Conservation (phyloP, 2,797 vertebrate species). For the Ctenopoma kingsleyae region DNA sequence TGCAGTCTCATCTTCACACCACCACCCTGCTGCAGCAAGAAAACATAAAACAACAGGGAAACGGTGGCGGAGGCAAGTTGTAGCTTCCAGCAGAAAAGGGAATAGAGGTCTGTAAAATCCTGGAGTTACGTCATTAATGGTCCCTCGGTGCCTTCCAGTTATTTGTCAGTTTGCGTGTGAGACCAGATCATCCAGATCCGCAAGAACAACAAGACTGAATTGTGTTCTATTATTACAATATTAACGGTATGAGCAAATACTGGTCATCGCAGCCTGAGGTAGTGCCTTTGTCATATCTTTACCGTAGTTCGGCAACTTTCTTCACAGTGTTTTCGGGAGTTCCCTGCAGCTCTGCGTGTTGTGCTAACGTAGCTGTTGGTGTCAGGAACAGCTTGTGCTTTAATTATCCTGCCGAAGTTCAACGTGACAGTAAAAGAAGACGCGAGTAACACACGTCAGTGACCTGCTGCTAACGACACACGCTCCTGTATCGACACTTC, state of each 20-base stretch:
- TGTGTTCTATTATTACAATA: neutral
- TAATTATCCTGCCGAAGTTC: neutral
- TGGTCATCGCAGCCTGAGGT: too few relatives aligned
- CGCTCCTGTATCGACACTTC: neutral
- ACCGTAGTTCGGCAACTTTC: neutral
- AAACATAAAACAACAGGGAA: neutral
- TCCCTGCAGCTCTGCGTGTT: conserved; percentile 18
- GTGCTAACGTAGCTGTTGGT: conserved; percentile 39
- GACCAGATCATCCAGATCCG: neutral
- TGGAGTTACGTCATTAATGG: neutral
- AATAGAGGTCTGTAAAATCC: conserved; percentile 1
- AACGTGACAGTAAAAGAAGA: neutral
- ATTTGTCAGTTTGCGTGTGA: neutral
- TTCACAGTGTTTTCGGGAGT: neutral
- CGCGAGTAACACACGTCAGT: neutral
- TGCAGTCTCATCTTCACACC: conserved; percentile 38
- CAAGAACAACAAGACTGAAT: neutral
- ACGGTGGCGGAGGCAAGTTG: neutral
- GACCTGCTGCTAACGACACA: neutral
- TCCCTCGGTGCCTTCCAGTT: neutral
- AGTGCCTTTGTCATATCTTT: too few relatives aligned
- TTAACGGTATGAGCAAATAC: neutral
- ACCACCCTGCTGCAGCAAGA: neutral
- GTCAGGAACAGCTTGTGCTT: neutral
- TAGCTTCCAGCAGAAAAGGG: neutral